Base-by-base conservation (phyloP, 2,797 vertebrate genomes). In the Phrynocephalus forsythii region DNA sequence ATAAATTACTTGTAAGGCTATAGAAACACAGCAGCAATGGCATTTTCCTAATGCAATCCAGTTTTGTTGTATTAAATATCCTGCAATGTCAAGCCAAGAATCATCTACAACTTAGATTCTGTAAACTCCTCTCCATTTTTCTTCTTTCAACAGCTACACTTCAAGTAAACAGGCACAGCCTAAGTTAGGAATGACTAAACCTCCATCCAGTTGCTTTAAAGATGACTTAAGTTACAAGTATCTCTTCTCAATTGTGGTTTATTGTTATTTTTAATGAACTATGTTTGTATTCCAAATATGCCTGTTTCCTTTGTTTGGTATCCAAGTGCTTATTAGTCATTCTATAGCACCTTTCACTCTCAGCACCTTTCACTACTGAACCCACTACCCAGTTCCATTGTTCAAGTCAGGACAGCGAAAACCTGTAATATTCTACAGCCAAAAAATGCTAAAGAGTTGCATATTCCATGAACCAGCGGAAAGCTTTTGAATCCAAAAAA, bases 1-100 rank as follows among this genome's bases (percentile, higher is more conserved):
- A 63, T 38, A 16, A 6, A 84, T 69, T 79, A 16, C 16, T 63
- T 73, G 93, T 0, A 1, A 88, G 86, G 90, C 88, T 79, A 89
- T 9, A 89, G 33, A 90, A 79, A 81, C 80, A n/a, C 68, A 44
- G 67, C 26, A 68, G 44, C 88, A 66, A 83, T 16, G 13, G 52
- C 2, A n/a, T 44, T 52, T 60, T 33, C 85, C 28, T 3, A 77
- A 81, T 76, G 33, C 3, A 2, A 24, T 84, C 69, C 78, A 88
- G 73, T 44, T 82, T 80, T 52, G 8, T 30, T 48, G 16, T 28
- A 79, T 84, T 82, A 73, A 82, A 84, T 13, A 77, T 48, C 33
- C 68, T 52, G 56, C n/a, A 71, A 78, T 66, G 50, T 66, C 82
- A 67, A 15, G 4, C n/a, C 84, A 5, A 22, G 68, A 86, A 72